These are phyloP conservation scores for Orchesella flavescens DNA, from an alignment of 2,888 invertebrate genomes.

Conservation along the genomic window DNA sequence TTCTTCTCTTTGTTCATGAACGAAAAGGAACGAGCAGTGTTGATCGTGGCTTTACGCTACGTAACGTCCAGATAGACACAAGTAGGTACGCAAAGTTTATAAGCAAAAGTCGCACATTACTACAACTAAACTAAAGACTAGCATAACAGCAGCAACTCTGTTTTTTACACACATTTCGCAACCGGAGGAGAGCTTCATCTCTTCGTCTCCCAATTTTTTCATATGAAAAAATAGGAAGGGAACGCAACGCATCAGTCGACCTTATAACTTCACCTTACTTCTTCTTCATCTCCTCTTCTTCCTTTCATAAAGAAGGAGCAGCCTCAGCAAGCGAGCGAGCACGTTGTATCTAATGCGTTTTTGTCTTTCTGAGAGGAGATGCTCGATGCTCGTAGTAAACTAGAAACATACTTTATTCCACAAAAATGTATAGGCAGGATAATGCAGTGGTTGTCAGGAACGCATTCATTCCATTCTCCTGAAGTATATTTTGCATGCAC, in stretches of 20 bases:
- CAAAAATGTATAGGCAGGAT: slow-evolving; percentile 14
- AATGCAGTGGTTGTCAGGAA: slow-evolving; percentile 12
- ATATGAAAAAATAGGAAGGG: slow-evolving; percentile 22
- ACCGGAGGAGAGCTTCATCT: slow-evolving; percentile 11
- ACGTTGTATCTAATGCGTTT: slow-evolving; percentile 16
- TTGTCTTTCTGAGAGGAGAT: background rate
- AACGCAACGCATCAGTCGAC: slow-evolving; percentile 57
- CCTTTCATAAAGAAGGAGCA: background rate
- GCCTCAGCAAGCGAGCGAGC: no score
- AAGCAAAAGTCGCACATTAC: slow-evolving; percentile 46
- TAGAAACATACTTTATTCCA: slow-evolving; percentile 20
- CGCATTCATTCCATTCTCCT: background rate
- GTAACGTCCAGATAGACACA: background rate
- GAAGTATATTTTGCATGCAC: slow-evolving; percentile 38
- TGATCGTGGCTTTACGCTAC: background rate
- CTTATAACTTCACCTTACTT: slow-evolving; percentile 55
- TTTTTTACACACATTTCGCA: slow-evolving; percentile 28
- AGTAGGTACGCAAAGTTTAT: slow-evolving; percentile 37
- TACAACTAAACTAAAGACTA: no score
- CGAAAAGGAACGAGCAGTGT: background rate
- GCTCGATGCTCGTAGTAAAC: slow-evolving; percentile 24
- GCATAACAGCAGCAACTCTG: no score
- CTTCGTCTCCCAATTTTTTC: background rate
- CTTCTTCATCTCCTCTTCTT: slow-evolving; percentile 1
- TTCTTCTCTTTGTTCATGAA: no score